Evolutionary conservation across 2,888 invertebrate species (phyloP).

Genomic region (Allacma fusca): DNA sequence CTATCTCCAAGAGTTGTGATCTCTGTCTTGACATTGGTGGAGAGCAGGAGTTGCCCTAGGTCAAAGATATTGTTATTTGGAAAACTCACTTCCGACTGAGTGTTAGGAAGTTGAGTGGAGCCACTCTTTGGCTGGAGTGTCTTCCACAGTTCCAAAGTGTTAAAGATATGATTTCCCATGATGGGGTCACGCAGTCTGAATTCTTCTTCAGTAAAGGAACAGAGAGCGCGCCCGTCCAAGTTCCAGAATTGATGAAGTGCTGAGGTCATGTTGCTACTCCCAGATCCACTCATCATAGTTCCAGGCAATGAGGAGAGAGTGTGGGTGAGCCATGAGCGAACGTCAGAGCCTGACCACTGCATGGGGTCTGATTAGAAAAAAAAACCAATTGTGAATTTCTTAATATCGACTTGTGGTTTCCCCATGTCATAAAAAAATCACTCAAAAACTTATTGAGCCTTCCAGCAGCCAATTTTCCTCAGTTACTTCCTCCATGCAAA

Average conservation of each 20-base stretch:
- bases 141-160: constrained; percentile 59
- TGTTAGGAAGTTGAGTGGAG: constrained; percentile 30
- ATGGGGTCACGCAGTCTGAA: constrained; percentile 79
- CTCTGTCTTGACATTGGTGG: constrained; percentile 13
- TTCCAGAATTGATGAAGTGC: constrained; percentile 73
- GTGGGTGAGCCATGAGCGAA: constrained; percentile 88
- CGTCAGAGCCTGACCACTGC: constrained; percentile 84
- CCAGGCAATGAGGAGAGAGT: constrained; percentile 66
- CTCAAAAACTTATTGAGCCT: too few relatives aligned
- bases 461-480: too few relatives aligned
- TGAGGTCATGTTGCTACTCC: constrained; percentile 24
- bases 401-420: too few relatives aligned
- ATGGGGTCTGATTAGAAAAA: constrained; percentile 77
- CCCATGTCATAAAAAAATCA: too few relatives aligned
- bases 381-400: too few relatives aligned
- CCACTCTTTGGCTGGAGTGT: constrained; percentile 66
- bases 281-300: constrained; percentile 34
- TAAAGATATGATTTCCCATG: constrained; percentile 57
- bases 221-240: constrained; percentile 80
- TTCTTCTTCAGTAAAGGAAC: constrained; percentile 82
- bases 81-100: constrained; percentile 35
- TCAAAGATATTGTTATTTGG: constrained; percentile 39
- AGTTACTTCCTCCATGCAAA: too few relatives aligned
- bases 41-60: constrained; percentile 43
- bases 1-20: constrained; percentile 20